Conservation (phyloP, 2,888 invertebrate species). For the Eristalis pertinax region DNA sequence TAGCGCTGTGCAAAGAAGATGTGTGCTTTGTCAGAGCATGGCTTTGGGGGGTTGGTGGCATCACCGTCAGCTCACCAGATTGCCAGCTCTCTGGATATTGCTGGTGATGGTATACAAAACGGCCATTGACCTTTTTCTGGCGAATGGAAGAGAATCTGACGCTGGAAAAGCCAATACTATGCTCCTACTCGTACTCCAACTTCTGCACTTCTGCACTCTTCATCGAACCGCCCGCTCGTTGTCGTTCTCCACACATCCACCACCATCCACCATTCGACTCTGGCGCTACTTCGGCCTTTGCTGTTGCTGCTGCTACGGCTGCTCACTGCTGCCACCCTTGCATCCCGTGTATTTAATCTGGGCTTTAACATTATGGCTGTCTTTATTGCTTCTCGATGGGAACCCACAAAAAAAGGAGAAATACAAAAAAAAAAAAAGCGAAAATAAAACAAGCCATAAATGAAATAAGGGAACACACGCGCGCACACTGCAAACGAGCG, state of each 20-base stretch:
- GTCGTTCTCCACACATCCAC: too few species aligned
- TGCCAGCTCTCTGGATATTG: constrained; percentile 22
- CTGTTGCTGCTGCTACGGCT: constrained; percentile 22
- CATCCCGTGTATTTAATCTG: constrained; percentile 65
- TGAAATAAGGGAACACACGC: not conserved
- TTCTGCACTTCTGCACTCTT: too few species aligned
- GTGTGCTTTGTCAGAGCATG: constrained; percentile 2
- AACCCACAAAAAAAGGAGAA: constrained; percentile 54
- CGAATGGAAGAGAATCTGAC: constrained; percentile 62
- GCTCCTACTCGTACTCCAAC: not conserved
- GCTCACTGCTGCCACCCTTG: constrained; percentile 27
- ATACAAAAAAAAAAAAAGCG: constrained; percentile 16
- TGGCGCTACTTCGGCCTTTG: not conserved
- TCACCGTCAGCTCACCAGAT: not conserved
- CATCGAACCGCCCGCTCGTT: too few species aligned
- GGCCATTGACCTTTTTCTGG: constrained; percentile 69
- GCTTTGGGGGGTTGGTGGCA: constrained; percentile 31
- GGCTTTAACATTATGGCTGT: constrained; percentile 67
- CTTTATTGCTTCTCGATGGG: constrained; percentile 68
- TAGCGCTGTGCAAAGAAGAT: constrained; percentile 33
- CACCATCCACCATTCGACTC: not conserved
- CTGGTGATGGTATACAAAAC: constrained; percentile 53
- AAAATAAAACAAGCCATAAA: constrained; percentile 36
- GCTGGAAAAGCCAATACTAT: constrained; percentile 43
- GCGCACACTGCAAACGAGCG: constrained; percentile 1